A percentile compares a stretch with the other conserved stretches of the same genome.
Conservation (phyloP, 2,797 vertebrate species). For the Lepus townsendii region DNA sequence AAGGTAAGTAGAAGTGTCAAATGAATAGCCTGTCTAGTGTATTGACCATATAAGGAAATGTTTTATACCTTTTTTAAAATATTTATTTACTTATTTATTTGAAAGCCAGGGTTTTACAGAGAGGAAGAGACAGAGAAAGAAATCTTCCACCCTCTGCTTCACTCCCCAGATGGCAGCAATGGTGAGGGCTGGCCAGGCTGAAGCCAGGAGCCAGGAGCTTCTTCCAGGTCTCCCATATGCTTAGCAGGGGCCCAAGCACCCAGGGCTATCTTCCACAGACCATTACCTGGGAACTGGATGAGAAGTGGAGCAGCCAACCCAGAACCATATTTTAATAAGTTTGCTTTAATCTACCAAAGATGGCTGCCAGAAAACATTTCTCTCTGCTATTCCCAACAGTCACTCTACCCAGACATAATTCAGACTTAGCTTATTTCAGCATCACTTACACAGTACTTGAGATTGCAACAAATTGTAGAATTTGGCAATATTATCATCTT, state of each 20-base stretch:
- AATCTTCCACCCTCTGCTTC: too few relatives aligned
- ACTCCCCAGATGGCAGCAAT: too few relatives aligned
- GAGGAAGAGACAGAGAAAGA: too few relatives aligned
- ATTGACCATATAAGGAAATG: neutral
- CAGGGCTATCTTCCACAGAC: too few relatives aligned
- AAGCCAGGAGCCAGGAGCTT: too few relatives aligned
- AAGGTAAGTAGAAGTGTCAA: neutral
- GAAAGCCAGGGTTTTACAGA: too few relatives aligned
- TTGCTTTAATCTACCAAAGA: constrained; percentile 5
- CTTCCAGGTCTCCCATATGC: too few relatives aligned
- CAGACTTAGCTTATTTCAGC: neutral
- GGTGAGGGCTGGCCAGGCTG: too few relatives aligned
- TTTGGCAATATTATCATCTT: neutral
- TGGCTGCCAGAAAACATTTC: neutral
- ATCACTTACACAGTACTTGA: neutral
- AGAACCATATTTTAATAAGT: neutral
- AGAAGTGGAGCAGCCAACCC: neutral
- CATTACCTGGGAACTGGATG: too few relatives aligned
- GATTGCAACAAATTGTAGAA: neutral
- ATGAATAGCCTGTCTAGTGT: neutral
- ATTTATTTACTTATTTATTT: too few relatives aligned
- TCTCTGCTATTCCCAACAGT: neutral
- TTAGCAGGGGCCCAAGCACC: too few relatives aligned
- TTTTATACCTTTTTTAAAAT: neutral
- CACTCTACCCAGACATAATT: neutral